phyloP scores from a whole-genome alignment of 2,113 vertebrate species.

The Nasalis larvatus region DNA sequence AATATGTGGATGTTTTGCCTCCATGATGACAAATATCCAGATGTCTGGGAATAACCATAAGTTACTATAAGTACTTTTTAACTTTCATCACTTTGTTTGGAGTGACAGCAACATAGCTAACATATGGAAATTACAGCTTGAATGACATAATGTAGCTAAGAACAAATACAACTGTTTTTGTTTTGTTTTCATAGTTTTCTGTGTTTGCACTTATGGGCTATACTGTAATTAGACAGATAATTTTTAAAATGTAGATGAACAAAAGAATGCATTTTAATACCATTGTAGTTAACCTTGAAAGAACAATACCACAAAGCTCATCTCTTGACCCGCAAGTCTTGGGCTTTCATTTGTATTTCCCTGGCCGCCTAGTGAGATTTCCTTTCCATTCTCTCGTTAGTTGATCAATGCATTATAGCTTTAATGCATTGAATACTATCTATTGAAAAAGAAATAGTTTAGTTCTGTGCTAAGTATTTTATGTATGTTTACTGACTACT shows the following conservation, averaged over 20 bases:
- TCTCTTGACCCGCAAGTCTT: not conserved
- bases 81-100: not conserved
- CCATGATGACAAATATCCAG: not conserved
- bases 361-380: not conserved
- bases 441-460: not conserved
- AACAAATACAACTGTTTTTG: not conserved
- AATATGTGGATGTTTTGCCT: not conserved
- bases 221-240: not conserved
- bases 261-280: not conserved
- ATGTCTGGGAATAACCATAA: not conserved
- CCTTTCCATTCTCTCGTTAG: not conserved
- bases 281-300: not conserved
- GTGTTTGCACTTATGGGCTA: not conserved
- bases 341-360: not conserved
- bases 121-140: not conserved
- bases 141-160: not conserved
- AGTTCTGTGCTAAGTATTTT: not conserved
- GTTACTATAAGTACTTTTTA: not conserved
- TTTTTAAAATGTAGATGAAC: not conserved
- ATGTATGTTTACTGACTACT: not conserved
- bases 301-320: not conserved
- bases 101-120: not conserved
- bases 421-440: not conserved
- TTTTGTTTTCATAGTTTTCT: not conserved
- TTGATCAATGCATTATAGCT: not conserved